phyloP scores from a whole-genome alignment of 2,113 vertebrate genomes.

The Heloderma charlesbogerti region DNA sequence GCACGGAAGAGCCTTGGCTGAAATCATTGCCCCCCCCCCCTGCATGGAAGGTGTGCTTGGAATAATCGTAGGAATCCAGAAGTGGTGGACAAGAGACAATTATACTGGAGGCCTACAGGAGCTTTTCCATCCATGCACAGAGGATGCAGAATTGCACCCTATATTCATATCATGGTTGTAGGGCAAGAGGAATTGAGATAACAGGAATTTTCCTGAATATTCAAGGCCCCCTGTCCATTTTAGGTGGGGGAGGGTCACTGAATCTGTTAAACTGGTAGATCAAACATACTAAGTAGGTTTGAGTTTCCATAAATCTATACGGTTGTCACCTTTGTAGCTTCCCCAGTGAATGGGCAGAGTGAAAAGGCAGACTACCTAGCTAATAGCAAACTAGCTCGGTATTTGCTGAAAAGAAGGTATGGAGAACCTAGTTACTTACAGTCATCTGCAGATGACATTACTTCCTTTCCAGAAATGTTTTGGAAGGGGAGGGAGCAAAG shows the following conservation, averaged over 20 bases:
- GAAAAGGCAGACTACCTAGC: not conserved
- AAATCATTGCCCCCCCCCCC: not conserved
- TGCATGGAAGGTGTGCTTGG: not conserved
- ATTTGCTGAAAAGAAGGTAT: fast-evolving
- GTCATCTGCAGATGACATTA: not conserved
- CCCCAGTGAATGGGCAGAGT: not conserved
- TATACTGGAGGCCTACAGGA: not conserved
- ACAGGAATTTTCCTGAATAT: not conserved
- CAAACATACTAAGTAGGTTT: not conserved
- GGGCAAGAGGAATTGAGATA: not conserved
- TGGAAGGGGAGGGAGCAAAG: constrained; percentile 25
- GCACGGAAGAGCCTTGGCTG: not conserved
- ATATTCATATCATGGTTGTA: not conserved
- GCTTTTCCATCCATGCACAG: not conserved
- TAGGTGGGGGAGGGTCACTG: not conserved
- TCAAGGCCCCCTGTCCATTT: not conserved
- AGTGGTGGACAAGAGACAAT: not conserved
- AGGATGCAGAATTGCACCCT: not conserved
- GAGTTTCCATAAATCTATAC: not conserved
- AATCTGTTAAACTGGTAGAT: not conserved
- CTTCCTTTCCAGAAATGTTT: constrained; percentile 36
- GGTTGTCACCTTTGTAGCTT: not conserved
- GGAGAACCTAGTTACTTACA: not conserved
- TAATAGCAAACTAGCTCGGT: not conserved
- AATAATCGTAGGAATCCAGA: not conserved